Evolutionary conservation across 2,888 invertebrate species (phyloP), one percentile per base, ranked within the genome.

Genomic region (Plusia festucae): DNA sequence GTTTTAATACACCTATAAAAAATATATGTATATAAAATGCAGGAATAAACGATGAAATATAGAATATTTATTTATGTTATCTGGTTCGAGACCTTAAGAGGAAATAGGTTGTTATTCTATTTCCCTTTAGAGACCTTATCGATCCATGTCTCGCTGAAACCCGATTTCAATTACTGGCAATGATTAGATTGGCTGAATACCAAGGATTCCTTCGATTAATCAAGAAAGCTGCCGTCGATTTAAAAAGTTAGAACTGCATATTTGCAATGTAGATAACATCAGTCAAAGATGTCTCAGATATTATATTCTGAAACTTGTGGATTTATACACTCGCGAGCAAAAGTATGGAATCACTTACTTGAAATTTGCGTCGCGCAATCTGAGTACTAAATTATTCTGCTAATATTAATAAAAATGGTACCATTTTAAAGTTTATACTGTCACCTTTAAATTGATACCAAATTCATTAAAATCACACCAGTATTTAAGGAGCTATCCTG

Each of bases 181-280:
- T 55, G 54, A 55, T 55, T 55, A 55, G 54, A 55, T 34, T 51
- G 27, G 20, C 46, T 15, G 57, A 16, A 16, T 59, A 59, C 46
- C 55, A 55, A 20, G 20, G 30, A 34, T 30, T 18, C 55, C 51
- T 51, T 62, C 51, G 55, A 55, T 55, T 55, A 34, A 49, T 49
- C 46, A 20, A 49, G 46, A 18, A 2, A 40, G 9, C 9, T 49
- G 2, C 20, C 4, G 9, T 49, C 46, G 20, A 20, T 49, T 49
- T 49, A 49, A 11, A 49, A 49, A 49, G 46, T 11, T 20, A 49
- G 46, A 11, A 16, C 4, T 49, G 20, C 11, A 18, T 49, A 16
- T n/a, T n/a, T n/a, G n/a, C n/a, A n/a, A n/a, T n/a, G n/a, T n/a
- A n/a, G n/a, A n/a, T n/a, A n/a, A n/a, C n/a, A n/a, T n/a, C n/a